phyloP scores from a whole-genome alignment of 2,797 vertebrate species.

The Ctenopoma multispine region DNA sequence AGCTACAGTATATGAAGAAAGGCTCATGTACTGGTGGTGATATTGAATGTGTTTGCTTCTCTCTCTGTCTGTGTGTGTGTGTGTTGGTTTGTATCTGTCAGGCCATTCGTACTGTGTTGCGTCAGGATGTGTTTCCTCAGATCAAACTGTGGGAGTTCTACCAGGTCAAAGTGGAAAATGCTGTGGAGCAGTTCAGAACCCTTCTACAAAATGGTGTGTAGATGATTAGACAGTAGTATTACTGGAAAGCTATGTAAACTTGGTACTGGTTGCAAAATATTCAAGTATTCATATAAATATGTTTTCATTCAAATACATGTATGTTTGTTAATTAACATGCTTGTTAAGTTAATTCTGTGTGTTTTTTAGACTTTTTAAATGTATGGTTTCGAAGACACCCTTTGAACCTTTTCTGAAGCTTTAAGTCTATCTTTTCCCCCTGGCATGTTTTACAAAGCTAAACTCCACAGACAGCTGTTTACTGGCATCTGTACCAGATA shows the following conservation, averaged over 20 bases:
- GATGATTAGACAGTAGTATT: neutral
- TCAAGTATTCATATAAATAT: too few relatives aligned
- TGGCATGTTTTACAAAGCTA: too few relatives aligned
- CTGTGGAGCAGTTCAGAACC: slow-evolving; percentile 88
- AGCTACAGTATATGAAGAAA: neutral
- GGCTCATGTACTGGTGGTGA: accelerated
- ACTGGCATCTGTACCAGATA: too few relatives aligned
- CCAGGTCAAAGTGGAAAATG: slow-evolving; percentile 88
- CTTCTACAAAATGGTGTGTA: slow-evolving; percentile 87
- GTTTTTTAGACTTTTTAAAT: too few relatives aligned
- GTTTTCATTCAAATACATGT: too few relatives aligned
- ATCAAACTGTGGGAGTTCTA: slow-evolving; percentile 96
- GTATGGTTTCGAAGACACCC: too few relatives aligned
- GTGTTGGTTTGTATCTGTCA: slow-evolving; percentile 65
- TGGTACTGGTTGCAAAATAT: too few relatives aligned
- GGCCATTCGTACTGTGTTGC: slow-evolving; percentile 88
- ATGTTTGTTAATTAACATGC: too few relatives aligned
- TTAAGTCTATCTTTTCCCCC: too few relatives aligned
- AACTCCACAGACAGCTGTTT: too few relatives aligned
- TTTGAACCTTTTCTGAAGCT: too few relatives aligned
- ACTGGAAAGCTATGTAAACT: neutral
- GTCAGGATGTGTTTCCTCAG: slow-evolving; percentile 89
- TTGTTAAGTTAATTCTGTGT: too few relatives aligned
- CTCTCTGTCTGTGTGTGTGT: neutral
- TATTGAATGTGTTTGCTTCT: neutral